phyloP scores from a whole-genome alignment of 2,888 invertebrate genomes.

The Belgica antarctica region DNA sequence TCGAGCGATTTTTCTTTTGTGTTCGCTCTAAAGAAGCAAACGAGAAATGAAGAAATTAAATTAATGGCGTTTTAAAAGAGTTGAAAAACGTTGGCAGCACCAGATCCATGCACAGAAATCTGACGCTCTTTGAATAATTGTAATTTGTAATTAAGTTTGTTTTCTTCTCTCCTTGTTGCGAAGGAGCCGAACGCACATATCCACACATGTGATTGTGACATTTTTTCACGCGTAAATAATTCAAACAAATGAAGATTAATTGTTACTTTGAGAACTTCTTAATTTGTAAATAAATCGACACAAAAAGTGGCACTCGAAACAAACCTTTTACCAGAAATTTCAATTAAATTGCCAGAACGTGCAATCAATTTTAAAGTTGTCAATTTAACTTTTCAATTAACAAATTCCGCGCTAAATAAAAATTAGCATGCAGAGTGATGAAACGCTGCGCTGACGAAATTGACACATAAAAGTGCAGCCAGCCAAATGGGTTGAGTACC shows the following conservation, averaged over 20 bases:
- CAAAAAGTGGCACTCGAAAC: no score
- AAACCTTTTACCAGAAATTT: not conserved
- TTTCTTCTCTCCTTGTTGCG: slow-evolving; percentile 9
- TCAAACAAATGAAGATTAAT: slow-evolving; percentile 38
- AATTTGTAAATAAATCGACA: no score
- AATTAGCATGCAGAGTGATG: slow-evolving; percentile 16
- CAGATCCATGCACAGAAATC: slow-evolving; percentile 35
- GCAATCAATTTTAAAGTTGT: slow-evolving; percentile 20
- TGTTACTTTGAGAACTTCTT: slow-evolving; percentile 4
- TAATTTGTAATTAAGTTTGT: slow-evolving; percentile 43
- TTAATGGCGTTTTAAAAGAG: slow-evolving; percentile 34
- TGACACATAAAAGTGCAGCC: slow-evolving; percentile 21
- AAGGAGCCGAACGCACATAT: slow-evolving; percentile 22
- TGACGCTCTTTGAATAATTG: slow-evolving; percentile 35
- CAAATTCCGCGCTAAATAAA: not conserved
- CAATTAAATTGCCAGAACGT: not conserved
- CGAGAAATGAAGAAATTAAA: slow-evolving; percentile 38
- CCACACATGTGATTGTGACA: slow-evolving; percentile 42
- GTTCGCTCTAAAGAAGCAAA: not conserved
- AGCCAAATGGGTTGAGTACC: slow-evolving; percentile 14
- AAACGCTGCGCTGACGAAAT: not conserved
- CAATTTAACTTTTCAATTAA: slow-evolving; percentile 31
- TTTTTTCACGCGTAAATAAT: slow-evolving; percentile 43
- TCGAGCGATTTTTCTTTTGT: slow-evolving; percentile 36
- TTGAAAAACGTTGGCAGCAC: not conserved